A percentile compares a stretch with the other conserved stretches of the same genome.
phyloP scores from a whole-genome alignment of 1,140 invertebrate genomes.

The Chymomyza costata region DNA sequence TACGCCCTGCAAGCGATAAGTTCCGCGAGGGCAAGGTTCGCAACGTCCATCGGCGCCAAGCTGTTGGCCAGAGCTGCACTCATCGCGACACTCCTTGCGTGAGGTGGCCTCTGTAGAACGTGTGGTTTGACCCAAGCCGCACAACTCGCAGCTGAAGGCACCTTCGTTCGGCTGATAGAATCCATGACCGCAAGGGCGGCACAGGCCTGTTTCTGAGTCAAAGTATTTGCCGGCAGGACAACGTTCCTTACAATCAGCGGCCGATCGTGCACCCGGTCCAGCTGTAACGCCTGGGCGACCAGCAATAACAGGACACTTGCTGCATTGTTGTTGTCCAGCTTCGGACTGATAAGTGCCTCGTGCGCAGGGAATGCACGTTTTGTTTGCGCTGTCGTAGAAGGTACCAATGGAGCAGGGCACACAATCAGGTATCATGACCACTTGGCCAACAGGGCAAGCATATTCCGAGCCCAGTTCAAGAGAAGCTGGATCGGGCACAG shows the following conservation, averaged over 20 bases:
- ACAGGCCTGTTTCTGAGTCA: slow-evolving; percentile 88
- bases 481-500: slow-evolving; percentile 93
- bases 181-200: slow-evolving; percentile 93
- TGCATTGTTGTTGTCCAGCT: slow-evolving; percentile 91
- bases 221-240: slow-evolving; percentile 95
- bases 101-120: slow-evolving; percentile 93
- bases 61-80: slow-evolving; percentile 93
- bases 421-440: slow-evolving; percentile 93
- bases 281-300: slow-evolving; percentile 91
- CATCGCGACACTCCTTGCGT: slow-evolving; percentile 89
- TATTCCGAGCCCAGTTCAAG: slow-evolving; percentile 91
- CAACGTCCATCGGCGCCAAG: slow-evolving; percentile 92
- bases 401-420: slow-evolving; percentile 96
- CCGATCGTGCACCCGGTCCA: slow-evolving; percentile 88
- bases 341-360: slow-evolving; percentile 95
- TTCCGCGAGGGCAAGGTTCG: slow-evolving; percentile 92
- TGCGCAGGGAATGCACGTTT: slow-evolving; percentile 89
- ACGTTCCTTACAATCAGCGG: slow-evolving; percentile 93
- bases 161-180: slow-evolving; percentile 95
- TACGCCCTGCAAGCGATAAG: slow-evolving; percentile 90
- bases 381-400: slow-evolving; percentile 85
- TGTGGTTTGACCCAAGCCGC: slow-evolving; percentile 94
- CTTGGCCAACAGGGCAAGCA: slow-evolving; percentile 93
- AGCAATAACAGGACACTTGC: slow-evolving; percentile 89
- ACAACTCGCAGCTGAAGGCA: slow-evolving; percentile 91